Evolutionary conservation across 2,113 vertebrate species (phyloP).

Genomic region (Takifugu flavidus): DNA sequence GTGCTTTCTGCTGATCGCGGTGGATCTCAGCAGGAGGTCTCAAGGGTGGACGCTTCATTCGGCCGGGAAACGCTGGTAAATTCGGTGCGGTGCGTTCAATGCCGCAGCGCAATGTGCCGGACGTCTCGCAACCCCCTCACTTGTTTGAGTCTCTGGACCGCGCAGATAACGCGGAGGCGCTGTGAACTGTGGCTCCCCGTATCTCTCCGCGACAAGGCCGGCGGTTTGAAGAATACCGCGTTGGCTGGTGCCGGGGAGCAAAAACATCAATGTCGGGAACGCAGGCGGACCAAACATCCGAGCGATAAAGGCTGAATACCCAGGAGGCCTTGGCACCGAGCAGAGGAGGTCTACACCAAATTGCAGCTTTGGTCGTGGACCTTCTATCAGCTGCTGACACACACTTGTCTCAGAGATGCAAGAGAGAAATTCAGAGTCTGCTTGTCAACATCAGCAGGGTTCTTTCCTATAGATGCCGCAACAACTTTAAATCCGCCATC

Average conservation of each 20-base stretch:
- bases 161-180: conserved; percentile 34
- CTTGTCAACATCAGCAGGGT: conserved; percentile 11
- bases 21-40: conserved; percentile 11
- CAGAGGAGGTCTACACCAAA: conserved; percentile 16
- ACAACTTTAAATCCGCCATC: too few relatives aligned
- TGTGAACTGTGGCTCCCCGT: conserved; percentile 6
- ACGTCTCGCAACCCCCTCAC: neutral
- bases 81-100: neutral
- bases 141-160: conserved; percentile 29
- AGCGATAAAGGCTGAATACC: conserved; percentile 54
- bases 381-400: conserved; percentile 36
- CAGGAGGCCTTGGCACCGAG: conserved; percentile 26
- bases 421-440: conserved; percentile 11
- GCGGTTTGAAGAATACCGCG: conserved; percentile 27
- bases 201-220: conserved; percentile 15
- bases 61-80: conserved; percentile 3
- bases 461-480: neutral
- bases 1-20: conserved; percentile 12
- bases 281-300: conserved; percentile 49
- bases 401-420: conserved; percentile 29
- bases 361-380: conserved; percentile 13
- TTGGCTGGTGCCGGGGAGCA: conserved; percentile 24
- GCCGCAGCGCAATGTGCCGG: neutral
- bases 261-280: conserved; percentile 39
- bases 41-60: neutral